These are phyloP conservation scores for Drosophila macrothrix DNA, from an alignment of 2,888 invertebrate species.

Conservation along the genomic window DNA sequence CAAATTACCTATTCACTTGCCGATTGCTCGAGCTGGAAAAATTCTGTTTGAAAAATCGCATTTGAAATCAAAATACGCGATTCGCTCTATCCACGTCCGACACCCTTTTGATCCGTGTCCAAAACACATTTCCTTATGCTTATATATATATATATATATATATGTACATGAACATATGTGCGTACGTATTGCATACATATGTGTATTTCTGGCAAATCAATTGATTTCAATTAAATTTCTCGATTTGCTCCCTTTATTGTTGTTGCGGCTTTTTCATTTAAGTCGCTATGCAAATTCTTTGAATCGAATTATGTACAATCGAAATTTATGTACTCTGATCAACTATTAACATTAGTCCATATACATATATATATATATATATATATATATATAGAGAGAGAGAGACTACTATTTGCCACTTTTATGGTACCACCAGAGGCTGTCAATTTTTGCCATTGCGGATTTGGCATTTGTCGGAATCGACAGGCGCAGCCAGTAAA, in stretches of 20 bases:
- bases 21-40: constrained; percentile 1
- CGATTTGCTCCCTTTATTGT: constrained; percentile 18
- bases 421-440: constrained; percentile 49
- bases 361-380: background rate
- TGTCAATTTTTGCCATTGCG: constrained; percentile 13
- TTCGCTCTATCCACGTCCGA: background rate
- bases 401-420: constrained; percentile 36
- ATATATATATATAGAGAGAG: background rate
- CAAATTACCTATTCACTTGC: constrained; percentile 55
- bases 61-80: constrained; percentile 34
- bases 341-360: constrained; percentile 23
- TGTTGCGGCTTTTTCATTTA: constrained; percentile 17
- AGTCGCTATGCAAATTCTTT: constrained; percentile 56
- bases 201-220: constrained; percentile 34
- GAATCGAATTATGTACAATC: constrained; percentile 57
- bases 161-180: constrained; percentile 7
- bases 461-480: background rate
- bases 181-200: background rate
- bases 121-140: constrained; percentile 25
- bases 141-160: background rate
- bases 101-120: constrained; percentile 35
- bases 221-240: constrained; percentile 69
- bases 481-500: constrained; percentile 1
- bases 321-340: constrained; percentile 14
- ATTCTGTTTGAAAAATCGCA: constrained; percentile 30